These are phyloP conservation scores for Muraenolepis orangiensis DNA, from an alignment of 2,797 vertebrate genomes.

Conservation along the genomic window DNA sequence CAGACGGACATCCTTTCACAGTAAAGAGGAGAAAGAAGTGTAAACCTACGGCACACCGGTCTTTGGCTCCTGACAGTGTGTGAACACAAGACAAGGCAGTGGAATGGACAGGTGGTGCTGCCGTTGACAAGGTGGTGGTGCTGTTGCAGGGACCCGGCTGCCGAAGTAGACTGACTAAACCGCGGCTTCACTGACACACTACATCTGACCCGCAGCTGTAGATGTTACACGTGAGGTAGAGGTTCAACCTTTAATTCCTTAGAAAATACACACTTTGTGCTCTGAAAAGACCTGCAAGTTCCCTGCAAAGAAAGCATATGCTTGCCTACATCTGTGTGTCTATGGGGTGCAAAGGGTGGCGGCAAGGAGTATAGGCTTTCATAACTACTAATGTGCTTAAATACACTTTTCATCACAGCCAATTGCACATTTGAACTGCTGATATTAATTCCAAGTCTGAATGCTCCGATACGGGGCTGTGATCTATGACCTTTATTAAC, in stretches of 20 bases:
- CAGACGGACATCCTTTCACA: slow-evolving; percentile 77
- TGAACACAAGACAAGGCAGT: background rate
- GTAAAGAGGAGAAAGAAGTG: slow-evolving; percentile 75
- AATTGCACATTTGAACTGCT: background rate
- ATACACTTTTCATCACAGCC: background rate
- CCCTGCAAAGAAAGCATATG: background rate
- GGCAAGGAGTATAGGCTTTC: background rate
- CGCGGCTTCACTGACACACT: slow-evolving; percentile 15
- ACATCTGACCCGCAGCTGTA: background rate
- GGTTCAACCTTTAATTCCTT: background rate
- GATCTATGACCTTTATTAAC: background rate
- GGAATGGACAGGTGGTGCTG: background rate
- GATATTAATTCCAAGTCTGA: background rate
- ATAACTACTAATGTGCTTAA: background rate
- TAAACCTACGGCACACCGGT: slow-evolving; percentile 49
- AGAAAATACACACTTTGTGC: background rate
- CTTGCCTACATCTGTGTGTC: background rate
- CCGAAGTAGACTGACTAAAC: slow-evolving; percentile 2
- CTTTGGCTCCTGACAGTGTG: background rate
- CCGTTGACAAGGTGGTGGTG: no score
- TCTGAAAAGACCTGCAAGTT: background rate
- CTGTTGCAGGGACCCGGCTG: slow-evolving; percentile 35
- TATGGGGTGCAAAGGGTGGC: background rate
- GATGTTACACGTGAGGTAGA: background rate
- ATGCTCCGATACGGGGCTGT: background rate